A percentile compares a stretch with the other conserved stretches of the same genome.
Conservation (phyloP, 2,888 invertebrate genomes). For the Craniophora ligustri region DNA sequence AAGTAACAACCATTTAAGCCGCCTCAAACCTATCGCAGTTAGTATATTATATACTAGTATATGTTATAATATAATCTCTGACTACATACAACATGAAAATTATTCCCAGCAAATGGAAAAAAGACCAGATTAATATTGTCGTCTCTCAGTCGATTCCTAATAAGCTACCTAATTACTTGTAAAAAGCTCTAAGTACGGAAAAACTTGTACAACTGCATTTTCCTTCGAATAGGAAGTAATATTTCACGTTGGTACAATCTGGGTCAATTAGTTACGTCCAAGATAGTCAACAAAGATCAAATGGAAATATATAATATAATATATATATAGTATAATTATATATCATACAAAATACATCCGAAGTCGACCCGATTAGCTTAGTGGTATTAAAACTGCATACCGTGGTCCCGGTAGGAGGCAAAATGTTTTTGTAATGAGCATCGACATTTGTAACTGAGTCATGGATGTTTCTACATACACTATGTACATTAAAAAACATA, state of each 20-base stretch:
- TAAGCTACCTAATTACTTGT: conserved; percentile 68
- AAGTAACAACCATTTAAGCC: conserved; percentile 21
- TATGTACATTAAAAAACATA: too few species aligned
- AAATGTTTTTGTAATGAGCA: too few species aligned
- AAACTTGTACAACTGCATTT: conserved; percentile 57
- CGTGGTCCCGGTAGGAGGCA: too few species aligned
- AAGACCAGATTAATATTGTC: conserved; percentile 84
- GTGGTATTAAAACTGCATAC: too few species aligned
- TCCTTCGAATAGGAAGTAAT: background rate
- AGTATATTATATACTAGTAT: conserved; percentile 48
- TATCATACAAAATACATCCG: too few species aligned
- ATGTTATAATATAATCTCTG: conserved; percentile 59
- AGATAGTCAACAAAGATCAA: too few species aligned
- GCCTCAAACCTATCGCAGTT: conserved; percentile 42
- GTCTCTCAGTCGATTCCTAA: conserved; percentile 80
- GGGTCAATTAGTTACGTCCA: too few species aligned
- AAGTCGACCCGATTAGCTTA: too few species aligned
- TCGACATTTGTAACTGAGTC: too few species aligned
- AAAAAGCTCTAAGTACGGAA: conserved; percentile 75
- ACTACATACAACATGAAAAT: conserved; percentile 60
- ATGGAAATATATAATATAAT: too few species aligned
- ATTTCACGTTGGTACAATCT: background rate
- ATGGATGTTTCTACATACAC: too few species aligned
- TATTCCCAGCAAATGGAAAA: conserved; percentile 71
- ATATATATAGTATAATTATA: too few species aligned